Base-by-base conservation (phyloP, 2,797 vertebrate species). In the Nasua narica region DNA sequence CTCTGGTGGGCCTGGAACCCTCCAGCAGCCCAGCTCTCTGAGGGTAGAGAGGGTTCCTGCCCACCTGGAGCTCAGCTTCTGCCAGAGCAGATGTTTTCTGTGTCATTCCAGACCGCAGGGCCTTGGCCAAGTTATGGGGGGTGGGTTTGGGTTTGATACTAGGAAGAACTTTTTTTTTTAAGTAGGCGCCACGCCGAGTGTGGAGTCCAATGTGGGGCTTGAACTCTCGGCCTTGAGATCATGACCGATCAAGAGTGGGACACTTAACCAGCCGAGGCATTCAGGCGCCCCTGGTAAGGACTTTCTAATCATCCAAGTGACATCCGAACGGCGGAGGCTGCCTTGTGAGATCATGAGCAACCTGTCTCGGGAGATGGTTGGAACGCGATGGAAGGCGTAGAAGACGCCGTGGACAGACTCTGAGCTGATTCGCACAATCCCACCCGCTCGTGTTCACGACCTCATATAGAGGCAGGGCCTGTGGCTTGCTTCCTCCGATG, bases 371-470 rank as follows among this genome's bases (percentile, higher is more conserved):
- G 60, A 69, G 40, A 67, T 14, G 43, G 4, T 77, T 13, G 4
- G 69, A 35, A 29, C 35, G 58, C 23, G 70, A 19, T 0, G 29
- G 43, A 15, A 35, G 76, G 11, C 54, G 2, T 0, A 27, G 60
- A 8, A 11, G 16, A 43, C 1, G 2, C 4, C 14, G 29, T 5
- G 2, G 52, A 40, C 11, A 6, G 40, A 25, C 40, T 37, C 48
- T 1, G 29, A 0, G 12, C 14, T 2, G 23, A 13, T 5, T 12
- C 23, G 25, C 23, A 1, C 0, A 0, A n/a, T 60, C 77, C 65
- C 0, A 3, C 46, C 62, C 1, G 15, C 37, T 7, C 1, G 21
- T 3, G 29, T 16, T 72, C 70, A 14, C 0, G 3, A 27, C 62
- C 48, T 29, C 19, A 43, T 4, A 29, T 32, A 65, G 43, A 23